Percentiles rank a stretch among this genome's conserved stretches.
phyloP scores from a whole-genome alignment of 35 echinoderm and acorn worm genomes.

The Nesometra sesokonis region DNA sequence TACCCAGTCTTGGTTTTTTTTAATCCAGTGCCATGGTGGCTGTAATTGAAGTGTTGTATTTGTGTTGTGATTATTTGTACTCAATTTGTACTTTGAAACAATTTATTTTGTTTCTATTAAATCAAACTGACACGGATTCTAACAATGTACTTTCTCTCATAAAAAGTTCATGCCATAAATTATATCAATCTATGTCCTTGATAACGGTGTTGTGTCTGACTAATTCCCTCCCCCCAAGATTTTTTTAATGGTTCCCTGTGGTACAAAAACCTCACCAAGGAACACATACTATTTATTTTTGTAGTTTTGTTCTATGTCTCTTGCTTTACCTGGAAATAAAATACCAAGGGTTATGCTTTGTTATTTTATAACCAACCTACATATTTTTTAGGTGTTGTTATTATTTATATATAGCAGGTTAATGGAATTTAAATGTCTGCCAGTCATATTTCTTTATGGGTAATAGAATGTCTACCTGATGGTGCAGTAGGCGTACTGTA shows the following conservation, averaged over 20 bases:
- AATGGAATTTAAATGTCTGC: not conserved
- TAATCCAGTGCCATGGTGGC: too few relatives aligned
- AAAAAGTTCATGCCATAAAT: not conserved
- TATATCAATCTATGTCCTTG: not conserved
- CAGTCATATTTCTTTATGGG: too few relatives aligned
- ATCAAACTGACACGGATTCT: too few relatives aligned
- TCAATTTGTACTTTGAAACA: too few relatives aligned
- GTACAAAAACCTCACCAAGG: not conserved
- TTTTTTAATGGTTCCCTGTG: not conserved
- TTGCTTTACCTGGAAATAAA: not conserved
- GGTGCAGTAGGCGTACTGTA: too few relatives aligned
- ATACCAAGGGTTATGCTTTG: not conserved
- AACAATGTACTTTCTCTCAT: not conserved
- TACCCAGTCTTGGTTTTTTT: too few relatives aligned
- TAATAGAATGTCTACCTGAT: too few relatives aligned
- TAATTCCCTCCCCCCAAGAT: not conserved
- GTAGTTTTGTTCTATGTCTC: not conserved
- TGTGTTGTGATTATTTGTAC: too few relatives aligned
- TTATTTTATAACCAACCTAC: not conserved
- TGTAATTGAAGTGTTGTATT: too few relatives aligned
- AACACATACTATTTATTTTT: not conserved
- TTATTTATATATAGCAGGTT: not conserved
- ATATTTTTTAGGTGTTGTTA: not conserved
- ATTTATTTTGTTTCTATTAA: too few relatives aligned
- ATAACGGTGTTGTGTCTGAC: not conserved